These are phyloP conservation scores for Yponomeuta evonymella DNA, from an alignment of 2,888 invertebrate genomes.

Conservation along the genomic window DNA sequence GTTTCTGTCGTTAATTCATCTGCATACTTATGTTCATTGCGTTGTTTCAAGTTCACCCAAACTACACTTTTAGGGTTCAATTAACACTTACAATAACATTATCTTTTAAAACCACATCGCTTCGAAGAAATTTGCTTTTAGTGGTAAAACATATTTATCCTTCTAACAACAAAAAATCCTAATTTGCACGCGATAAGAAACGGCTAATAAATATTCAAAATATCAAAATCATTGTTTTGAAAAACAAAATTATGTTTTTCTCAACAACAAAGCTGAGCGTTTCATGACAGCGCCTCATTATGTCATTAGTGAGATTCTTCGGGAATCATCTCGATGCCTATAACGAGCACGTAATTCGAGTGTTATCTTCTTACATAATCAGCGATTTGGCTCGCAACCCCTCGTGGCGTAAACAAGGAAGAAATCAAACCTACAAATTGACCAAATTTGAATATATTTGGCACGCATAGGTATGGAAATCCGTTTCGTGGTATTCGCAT, in stretches of 20 bases:
- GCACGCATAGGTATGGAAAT: not conserved
- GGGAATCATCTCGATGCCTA: not conserved
- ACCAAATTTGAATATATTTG: not conserved
- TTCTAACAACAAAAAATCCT: no score
- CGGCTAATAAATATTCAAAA: no score
- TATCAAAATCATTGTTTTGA: not conserved
- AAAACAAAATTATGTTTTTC: not conserved
- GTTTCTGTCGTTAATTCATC: not conserved
- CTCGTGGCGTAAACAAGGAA: constrained; percentile 10
- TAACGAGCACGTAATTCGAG: not conserved
- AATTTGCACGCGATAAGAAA: not conserved
- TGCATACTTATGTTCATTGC: not conserved
- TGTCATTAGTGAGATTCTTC: constrained; percentile 12
- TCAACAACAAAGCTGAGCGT: not conserved
- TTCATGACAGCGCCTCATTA: constrained; percentile 4
- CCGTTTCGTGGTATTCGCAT: not conserved
- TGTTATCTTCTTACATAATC: not conserved
- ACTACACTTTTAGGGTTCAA: no score
- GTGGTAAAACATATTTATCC: no score
- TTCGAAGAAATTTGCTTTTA: no score
- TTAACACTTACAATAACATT: no score
- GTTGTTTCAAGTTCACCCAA: not conserved
- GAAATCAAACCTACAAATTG: constrained; percentile 1
- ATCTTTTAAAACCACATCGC: no score
- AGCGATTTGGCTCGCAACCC: constrained; percentile 4